These are phyloP conservation scores for Gryllus longicercus DNA, from an alignment of 2,888 invertebrate species.

Conservation along the genomic window DNA sequence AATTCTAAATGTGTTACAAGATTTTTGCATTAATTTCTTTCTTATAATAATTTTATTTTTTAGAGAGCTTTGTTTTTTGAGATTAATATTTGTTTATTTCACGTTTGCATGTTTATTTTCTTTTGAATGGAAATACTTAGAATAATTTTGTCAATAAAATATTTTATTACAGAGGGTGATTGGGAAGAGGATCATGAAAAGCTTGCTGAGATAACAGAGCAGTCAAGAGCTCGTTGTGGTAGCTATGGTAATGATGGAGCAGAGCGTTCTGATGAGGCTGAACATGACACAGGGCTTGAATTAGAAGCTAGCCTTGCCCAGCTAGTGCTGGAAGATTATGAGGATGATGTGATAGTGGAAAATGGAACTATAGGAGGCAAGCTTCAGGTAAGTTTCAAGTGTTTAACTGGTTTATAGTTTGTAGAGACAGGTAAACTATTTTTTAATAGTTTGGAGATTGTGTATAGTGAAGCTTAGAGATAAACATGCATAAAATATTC, in stretches of 20 bases:
- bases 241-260: conserved; percentile 24
- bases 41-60: too few relatives aligned
- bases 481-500: too few relatives aligned
- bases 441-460: too few relatives aligned
- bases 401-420: too few relatives aligned
- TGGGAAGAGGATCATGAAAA: conserved; percentile 73
- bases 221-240: conserved; percentile 39
- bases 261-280: background rate
- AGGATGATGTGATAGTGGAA: conserved; percentile 23
- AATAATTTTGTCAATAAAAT: background rate
- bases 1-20: too few relatives aligned
- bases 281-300: conserved; percentile 31
- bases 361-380: background rate
- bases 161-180: conserved; percentile 50
- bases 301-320: conserved; percentile 44
- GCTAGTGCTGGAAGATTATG: conserved; percentile 37
- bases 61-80: too few relatives aligned
- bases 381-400: background rate
- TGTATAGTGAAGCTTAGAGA: too few relatives aligned
- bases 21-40: too few relatives aligned
- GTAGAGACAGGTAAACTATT: too few relatives aligned
- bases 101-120: too few relatives aligned
- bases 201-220: conserved; percentile 59
- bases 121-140: background rate
- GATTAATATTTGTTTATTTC: too few relatives aligned